Percentiles rank a stretch among this genome's conserved stretches.
phyloP scores from a whole-genome alignment of 2,888 invertebrate species.

The Diaphora mendica region DNA sequence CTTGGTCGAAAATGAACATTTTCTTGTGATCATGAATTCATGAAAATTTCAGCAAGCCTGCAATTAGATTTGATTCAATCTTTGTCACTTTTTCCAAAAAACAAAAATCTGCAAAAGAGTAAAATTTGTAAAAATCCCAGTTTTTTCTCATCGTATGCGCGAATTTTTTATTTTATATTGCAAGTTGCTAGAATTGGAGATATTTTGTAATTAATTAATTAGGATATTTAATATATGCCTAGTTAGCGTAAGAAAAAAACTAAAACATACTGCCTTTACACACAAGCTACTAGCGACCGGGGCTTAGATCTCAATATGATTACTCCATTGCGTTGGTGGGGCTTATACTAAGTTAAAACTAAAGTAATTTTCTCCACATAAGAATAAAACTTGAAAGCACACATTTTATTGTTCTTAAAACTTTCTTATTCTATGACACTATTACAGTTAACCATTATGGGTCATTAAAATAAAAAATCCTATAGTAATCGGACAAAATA shows the following conservation, averaged over 20 bases:
- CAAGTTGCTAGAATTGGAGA: not conserved
- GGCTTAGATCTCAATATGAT: not conserved
- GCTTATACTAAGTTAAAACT: slow-evolving; percentile 5
- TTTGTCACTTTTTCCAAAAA: too few species aligned
- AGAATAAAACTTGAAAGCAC: slow-evolving; percentile 22
- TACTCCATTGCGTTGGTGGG: slow-evolving; percentile 16
- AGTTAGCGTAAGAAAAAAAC: not conserved
- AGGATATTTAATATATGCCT: not conserved
- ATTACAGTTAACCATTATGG: slow-evolving; percentile 24
- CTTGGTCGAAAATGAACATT: too few species aligned
- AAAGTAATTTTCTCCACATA: not conserved
- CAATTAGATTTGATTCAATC: too few species aligned
- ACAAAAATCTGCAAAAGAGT: too few species aligned
- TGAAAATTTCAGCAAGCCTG: too few species aligned
- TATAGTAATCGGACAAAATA: slow-evolving; percentile 32
- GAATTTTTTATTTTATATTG: not conserved
- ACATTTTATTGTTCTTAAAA: slow-evolving; percentile 15
- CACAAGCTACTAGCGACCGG: not conserved
- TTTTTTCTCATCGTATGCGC: too few species aligned
- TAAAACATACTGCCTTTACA: not conserved
- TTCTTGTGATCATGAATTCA: too few species aligned
- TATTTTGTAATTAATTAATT: not conserved
- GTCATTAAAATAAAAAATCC: slow-evolving; percentile 40
- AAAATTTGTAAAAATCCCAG: too few species aligned
- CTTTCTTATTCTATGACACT: slow-evolving; percentile 15